phyloP scores from a whole-genome alignment of 2,797 vertebrate species.

The Halcyon chelicuti region DNA sequence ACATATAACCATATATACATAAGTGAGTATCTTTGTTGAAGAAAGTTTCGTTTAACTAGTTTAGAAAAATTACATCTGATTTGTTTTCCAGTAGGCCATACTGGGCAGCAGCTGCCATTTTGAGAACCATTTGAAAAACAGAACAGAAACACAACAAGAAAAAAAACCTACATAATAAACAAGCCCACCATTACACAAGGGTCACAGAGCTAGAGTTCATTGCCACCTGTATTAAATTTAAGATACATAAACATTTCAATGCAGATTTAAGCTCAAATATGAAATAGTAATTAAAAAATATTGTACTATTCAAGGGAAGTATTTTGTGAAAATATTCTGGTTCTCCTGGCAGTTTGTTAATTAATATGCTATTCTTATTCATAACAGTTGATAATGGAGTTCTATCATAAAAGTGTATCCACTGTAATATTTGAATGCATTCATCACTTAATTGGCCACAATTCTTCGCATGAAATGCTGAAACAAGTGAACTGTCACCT shows the following conservation, averaged over 20 bases:
- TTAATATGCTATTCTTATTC: slow-evolving; percentile 36
- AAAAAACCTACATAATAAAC: neutral
- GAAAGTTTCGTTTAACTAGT: neutral
- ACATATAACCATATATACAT: neutral
- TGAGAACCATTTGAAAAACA: neutral
- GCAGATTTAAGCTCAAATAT: neutral
- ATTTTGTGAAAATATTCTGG: neutral
- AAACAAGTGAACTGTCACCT: slow-evolving; percentile 66
- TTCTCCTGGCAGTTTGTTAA: neutral
- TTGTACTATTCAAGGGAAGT: neutral
- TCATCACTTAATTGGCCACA: slow-evolving; percentile 40
- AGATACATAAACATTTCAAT: neutral
- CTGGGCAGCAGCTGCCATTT: neutral
- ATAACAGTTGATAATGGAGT: slow-evolving; percentile 19
- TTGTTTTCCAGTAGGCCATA: neutral
- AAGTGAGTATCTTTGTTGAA: neutral
- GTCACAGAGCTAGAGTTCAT: neutral
- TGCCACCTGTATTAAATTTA: neutral
- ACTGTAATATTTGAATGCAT: slow-evolving; percentile 30
- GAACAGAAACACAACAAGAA: neutral
- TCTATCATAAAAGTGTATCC: slow-evolving; percentile 14
- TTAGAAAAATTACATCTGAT: neutral
- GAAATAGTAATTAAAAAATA: neutral
- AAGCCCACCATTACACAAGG: neutral
- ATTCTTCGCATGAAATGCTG: slow-evolving; percentile 51